Evolutionary conservation across 2,888 invertebrate genomes (phyloP).

Genomic region (Lochmaea crataegi): DNA sequence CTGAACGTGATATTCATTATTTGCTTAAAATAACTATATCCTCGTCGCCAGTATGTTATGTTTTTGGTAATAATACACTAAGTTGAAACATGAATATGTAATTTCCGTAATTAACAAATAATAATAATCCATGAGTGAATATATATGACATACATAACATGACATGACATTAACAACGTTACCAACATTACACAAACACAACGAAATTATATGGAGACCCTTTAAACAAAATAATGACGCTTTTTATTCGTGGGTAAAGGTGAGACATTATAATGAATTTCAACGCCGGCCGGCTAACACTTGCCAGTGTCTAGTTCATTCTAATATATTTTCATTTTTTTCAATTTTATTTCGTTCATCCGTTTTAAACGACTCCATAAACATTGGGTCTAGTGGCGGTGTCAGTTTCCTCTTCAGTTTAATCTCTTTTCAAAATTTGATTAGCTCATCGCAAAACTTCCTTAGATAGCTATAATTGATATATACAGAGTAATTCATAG

Average conservation of each 20-base stretch:
- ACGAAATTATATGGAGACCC: conserved; percentile 1
- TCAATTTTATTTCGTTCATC: conserved; percentile 19
- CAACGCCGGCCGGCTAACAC: conserved; percentile 24
- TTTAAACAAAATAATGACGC: conserved; percentile 8
- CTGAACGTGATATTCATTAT: too few species aligned
- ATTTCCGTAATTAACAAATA: too few species aligned
- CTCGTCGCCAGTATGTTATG: too few species aligned
- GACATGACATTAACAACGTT: too few species aligned
- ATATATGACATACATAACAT: too few species aligned
- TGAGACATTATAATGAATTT: conserved; percentile 28
- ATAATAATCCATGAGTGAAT: too few species aligned
- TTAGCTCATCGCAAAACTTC: conserved; percentile 18
- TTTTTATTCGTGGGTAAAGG: conserved; percentile 19
- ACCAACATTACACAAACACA: too few species aligned
- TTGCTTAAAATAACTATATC: too few species aligned
- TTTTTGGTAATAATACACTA: too few species aligned
- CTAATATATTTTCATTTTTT: conserved; percentile 19
- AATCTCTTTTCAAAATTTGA: conserved; percentile 28
- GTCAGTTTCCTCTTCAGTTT: conserved; percentile 34
- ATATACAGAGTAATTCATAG: conserved; percentile 5
- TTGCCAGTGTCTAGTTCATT: conserved; percentile 19
- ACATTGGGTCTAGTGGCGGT: conserved; percentile 34
- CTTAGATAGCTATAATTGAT: conserved; percentile 16
- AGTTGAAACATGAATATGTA: too few species aligned
- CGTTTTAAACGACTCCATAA: conserved; percentile 34